Base-by-base conservation (phyloP, 2,113 vertebrate species). In the Cololabis saira region DNA sequence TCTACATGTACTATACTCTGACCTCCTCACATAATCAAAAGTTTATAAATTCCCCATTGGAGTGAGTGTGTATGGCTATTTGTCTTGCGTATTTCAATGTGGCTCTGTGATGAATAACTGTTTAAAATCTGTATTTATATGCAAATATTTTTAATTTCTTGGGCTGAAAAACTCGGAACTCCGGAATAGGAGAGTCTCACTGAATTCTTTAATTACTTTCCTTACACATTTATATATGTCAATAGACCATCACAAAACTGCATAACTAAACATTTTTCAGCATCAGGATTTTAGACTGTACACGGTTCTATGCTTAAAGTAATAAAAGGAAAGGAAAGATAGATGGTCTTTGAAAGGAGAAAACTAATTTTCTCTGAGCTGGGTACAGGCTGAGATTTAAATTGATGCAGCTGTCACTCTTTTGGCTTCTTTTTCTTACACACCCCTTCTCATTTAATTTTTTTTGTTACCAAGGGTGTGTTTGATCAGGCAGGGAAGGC, bases 301-400 rank as follows among this genome's bases (percentile, higher is more conserved):
- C 2, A 30, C 17, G 17, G 2, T 4, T 14, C 12, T 42, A 69
- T 6, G 0, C n/a, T 10, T 10, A 11, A 54, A 53, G 48, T 51
- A 12, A 51, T 55, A n/a, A 42, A 51, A 53, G 8, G 13, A 33
- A 68, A 71, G 71, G 53, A 43, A 47, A 47, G 40, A 4, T 55
- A 43, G 74, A 16, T 56, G 42, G 16, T 54, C 40, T 51, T 27
- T 62, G 22, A 37, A 61, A 56, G 41, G 30, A 45, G 52, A 12
- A 50, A 15, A n/a, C 22, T 45, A 7, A 1, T 41, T 19, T 48
- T 58, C 52, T 14, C 22, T n/a, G 18, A 24, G 53, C 51, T 50
- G 21, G 8, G 0, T 40, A 62, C 58, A 37, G 41, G n/a, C 22
- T 40, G 61, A 61, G 11, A 48, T 60, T 75, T 57, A 45, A 47